Evolutionary conservation across 2,888 invertebrate genomes (phyloP), one percentile per base, ranked within the genome.

Genomic region (Eupithecia abbreviata): DNA sequence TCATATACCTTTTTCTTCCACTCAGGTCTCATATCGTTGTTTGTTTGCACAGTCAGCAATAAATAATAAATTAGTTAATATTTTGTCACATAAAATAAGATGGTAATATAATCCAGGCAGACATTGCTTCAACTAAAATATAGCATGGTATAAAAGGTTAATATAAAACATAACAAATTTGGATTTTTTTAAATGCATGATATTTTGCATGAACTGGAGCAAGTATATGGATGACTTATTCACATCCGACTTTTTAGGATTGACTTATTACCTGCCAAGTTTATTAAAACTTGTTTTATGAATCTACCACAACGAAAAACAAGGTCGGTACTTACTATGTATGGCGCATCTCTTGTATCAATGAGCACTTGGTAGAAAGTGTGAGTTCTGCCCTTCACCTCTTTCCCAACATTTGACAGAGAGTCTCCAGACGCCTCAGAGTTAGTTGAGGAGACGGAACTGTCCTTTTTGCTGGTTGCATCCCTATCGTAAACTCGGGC

Each of bases 321-420:
- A 78, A 78, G 73, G 75, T 77, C 3, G 58, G 62, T 79, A 96
- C 97, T 97, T 96, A 98, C 98, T 95, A 99, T 99, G 91, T 97
- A 98, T 9, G 99, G 98, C 88, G 98, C 99, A 95, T 99, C 99
- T 88, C 99, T 96, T 79, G 98, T 98, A 92, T 99, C 99, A 84
- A 99, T 99, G 66, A 99, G 96, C 66, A 99, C 99, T 96, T 99
- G 99, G 92, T 99, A 99, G 91, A 99, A 99, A 62, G 98, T 98
- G 87, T 99, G 98, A 9, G 98, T 98, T 89, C 97, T 96, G 70
- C 98, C 98, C 91, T 98, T 98, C 12, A 98, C 98, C 93, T 98
- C 98, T 89, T 98, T 98, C 49, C 97, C 97, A 18, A 97, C 97
- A 82, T 90, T 95, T 13, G 95, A 93, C 71, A 94, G 83, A 72